phyloP scores from a whole-genome alignment of 2,888 invertebrate genomes.

The Troides aeacus region DNA sequence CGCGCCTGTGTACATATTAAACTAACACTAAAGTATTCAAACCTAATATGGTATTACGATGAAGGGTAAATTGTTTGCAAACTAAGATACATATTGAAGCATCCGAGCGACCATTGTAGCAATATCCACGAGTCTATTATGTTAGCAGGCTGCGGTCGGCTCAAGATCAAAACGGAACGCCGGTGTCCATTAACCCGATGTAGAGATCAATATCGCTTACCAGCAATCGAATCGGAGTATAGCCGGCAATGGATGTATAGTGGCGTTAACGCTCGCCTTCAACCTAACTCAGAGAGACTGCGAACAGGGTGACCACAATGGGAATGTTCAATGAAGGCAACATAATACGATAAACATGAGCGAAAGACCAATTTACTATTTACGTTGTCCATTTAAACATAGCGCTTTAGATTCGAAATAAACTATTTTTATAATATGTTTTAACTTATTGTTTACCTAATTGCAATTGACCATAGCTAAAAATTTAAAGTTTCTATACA shows the following conservation, averaged over 20 bases:
- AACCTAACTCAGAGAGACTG: constrained; percentile 5
- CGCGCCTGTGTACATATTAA: not conserved
- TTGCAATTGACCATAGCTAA: too few relatives aligned
- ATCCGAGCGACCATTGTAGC: constrained; percentile 16
- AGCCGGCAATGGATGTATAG: constrained; percentile 22
- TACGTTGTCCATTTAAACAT: too few relatives aligned
- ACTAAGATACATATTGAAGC: constrained; percentile 17
- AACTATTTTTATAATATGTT: too few relatives aligned
- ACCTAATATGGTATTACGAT: constrained; percentile 6
- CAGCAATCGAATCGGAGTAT: constrained; percentile 9
- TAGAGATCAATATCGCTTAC: constrained; percentile 22
- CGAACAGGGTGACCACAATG: constrained; percentile 9
- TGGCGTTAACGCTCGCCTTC: not conserved
- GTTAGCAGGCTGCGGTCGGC: constrained; percentile 15
- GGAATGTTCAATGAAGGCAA: not conserved
- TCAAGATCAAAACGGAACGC: constrained; percentile 10
- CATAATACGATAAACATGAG: not conserved
- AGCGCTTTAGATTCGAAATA: too few relatives aligned
- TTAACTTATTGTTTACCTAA: too few relatives aligned
- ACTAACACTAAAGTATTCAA: constrained; percentile 15
- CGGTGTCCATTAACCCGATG: constrained; percentile 22
- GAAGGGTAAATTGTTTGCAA: constrained; percentile 30
- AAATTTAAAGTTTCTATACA: too few relatives aligned
- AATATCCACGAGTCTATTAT: constrained; percentile 23
- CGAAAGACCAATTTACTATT: not conserved